Conservation (phyloP, 2,888 invertebrate species). For the Xanthostigma xanthostigma region DNA sequence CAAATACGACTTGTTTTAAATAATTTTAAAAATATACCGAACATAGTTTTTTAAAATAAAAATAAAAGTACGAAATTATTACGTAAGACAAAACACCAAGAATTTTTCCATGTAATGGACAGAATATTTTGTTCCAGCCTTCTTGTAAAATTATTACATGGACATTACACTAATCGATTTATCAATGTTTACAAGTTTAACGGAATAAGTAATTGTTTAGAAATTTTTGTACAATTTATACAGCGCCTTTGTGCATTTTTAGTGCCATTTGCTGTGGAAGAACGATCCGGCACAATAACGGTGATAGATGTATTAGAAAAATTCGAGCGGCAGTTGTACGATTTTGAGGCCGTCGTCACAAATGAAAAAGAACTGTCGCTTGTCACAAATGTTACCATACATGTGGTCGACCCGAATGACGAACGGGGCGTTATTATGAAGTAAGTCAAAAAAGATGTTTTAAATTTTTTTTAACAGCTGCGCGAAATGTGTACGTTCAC, state of each 20-base stretch:
- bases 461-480: too few relatives aligned
- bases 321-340: constrained; percentile 51
- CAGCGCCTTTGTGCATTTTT: constrained; percentile 17
- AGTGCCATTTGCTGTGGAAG: constrained; percentile 88
- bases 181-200: too few relatives aligned
- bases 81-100: too few relatives aligned
- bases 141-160: too few relatives aligned
- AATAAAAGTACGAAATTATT: too few relatives aligned
- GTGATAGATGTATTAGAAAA: constrained; percentile 61
- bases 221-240: neutral
- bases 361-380: constrained; percentile 47
- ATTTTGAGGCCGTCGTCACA: constrained; percentile 71
- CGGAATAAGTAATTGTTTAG: neutral
- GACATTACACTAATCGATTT: too few relatives aligned
- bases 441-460: constrained; percentile 28
- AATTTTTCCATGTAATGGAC: too few relatives aligned
- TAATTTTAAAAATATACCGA: too few relatives aligned
- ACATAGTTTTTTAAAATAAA: too few relatives aligned
- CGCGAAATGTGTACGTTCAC: neutral
- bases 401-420: constrained; percentile 64
- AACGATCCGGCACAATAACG: constrained; percentile 73
- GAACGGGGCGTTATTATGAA: constrained; percentile 50
- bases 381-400: constrained; percentile 70
- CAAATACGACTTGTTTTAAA: too few relatives aligned
- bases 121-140: too few relatives aligned